Conservation (phyloP, 2,113 vertebrate species). For the Osmerus mordax region DNA sequence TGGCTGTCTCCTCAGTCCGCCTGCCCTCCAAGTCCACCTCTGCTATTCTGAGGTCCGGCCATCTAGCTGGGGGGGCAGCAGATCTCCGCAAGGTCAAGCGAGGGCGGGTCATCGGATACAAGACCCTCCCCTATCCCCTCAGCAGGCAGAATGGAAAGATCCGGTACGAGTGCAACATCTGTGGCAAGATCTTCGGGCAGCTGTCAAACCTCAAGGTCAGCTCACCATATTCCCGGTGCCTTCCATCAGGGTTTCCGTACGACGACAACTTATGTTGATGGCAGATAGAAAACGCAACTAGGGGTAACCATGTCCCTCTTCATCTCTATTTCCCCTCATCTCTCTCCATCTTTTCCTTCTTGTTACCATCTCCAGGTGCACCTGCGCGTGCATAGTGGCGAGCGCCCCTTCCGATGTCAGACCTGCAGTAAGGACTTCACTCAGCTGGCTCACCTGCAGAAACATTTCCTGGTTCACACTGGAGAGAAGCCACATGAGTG, state of each 20-base stretch:
- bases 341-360: not conserved
- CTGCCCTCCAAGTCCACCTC: slow-evolving; percentile 86
- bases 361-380: slow-evolving; percentile 79
- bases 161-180: slow-evolving; percentile 93
- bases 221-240: slow-evolving; percentile 3
- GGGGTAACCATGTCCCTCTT: not conserved
- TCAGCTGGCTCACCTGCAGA: slow-evolving; percentile 95
- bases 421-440: slow-evolving; percentile 94
- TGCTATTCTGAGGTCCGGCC: slow-evolving; percentile 67
- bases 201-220: slow-evolving; percentile 95
- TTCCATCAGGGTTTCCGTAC: not conserved
- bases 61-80: slow-evolving; percentile 67
- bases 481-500: slow-evolving; percentile 95
- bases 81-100: slow-evolving; percentile 82
- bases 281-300: not conserved
- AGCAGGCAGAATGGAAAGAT: slow-evolving; percentile 95
- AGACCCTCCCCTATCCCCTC: slow-evolving; percentile 89
- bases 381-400: slow-evolving; percentile 93
- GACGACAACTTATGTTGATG: not conserved
- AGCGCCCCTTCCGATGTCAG: slow-evolving; percentile 90
- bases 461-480: slow-evolving; percentile 95
- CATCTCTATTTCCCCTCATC: not conserved
- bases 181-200: slow-evolving; percentile 91
- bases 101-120: slow-evolving; percentile 80
- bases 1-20: slow-evolving; percentile 75